Evolutionary conservation across 2,888 invertebrate genomes (phyloP), one percentile per base, ranked within the genome.

Genomic region (Lithophane leautieri): DNA sequence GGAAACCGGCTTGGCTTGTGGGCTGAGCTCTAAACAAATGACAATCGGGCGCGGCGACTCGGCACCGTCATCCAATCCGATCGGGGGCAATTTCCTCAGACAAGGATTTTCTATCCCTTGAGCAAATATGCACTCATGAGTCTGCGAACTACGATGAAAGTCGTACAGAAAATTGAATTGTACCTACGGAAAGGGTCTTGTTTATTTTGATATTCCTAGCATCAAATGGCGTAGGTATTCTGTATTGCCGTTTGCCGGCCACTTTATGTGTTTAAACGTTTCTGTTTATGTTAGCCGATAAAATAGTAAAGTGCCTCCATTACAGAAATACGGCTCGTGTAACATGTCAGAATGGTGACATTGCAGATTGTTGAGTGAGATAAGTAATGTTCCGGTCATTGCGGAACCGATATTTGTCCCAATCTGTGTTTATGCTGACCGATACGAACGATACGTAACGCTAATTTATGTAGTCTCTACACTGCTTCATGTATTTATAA

Each of bases 121-220:
- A 93, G 92, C 93, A 94, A 94, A 94, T 94, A 93, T 92, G 92
- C 92, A 92, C 93, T 93, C 92, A 93, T 92, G 92, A 93, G 91
- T 91, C 90, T 89, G 89, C 88, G 90, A 91, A 92, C 90, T 91
- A 89, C 90, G 91, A 90, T 90, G 89, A 89, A 91, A 92, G 90
- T 90, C 91, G 90, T 91, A 90, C 88, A 91, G 92, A 91, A 93
- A 94, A 94, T 94, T 93, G 94, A 93, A 94, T 94, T 92, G 91
- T 92, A 92, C 92, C 91, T 88, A 86, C 84, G 87, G 86, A 89
- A 89, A 90, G 87, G 88, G 85, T 90, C 87, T 90, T 90, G 90
- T 92, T 92, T 91, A 88, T 89, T 89, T 85, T 82, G 85, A 85
- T 78, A 84, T 82, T 6, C 34, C 34, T 34, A 85, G 79, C 71